These are phyloP conservation scores for Mustelus asterias DNA, from an alignment of 2,113 vertebrate genomes.

Conservation along the genomic window DNA sequence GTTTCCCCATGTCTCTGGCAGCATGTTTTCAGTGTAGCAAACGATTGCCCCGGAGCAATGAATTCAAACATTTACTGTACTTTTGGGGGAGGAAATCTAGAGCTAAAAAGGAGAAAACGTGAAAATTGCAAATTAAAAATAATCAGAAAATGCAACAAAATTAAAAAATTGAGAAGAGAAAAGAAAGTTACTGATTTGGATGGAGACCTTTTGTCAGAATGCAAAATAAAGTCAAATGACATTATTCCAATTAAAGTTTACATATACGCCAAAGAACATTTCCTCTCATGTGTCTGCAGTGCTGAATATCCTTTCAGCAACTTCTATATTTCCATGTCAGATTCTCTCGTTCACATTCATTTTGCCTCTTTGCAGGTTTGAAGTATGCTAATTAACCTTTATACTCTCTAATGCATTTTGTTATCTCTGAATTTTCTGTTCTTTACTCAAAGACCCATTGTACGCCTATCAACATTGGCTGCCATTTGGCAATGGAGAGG, in stretches of 20 bases:
- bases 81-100: background rate
- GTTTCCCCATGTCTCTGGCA: background rate
- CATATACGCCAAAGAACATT: background rate
- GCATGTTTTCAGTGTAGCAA: background rate
- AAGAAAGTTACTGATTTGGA: background rate
- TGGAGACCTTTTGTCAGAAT: background rate
- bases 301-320: background rate
- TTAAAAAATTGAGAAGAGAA: background rate
- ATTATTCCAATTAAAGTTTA: background rate
- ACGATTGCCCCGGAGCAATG: background rate
- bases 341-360: background rate
- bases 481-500: background rate
- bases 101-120: background rate
- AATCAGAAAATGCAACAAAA: background rate
- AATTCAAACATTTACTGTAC: background rate
- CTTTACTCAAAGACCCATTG: background rate
- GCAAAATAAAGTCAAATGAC: background rate
- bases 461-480: background rate
- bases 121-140: background rate
- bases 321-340: background rate
- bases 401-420: background rate
- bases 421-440: background rate
- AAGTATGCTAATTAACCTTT: background rate
- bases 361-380: background rate
- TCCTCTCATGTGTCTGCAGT: background rate